Base-by-base conservation (phyloP, 2,113 vertebrate species). In the Montifringilla adamsi region DNA sequence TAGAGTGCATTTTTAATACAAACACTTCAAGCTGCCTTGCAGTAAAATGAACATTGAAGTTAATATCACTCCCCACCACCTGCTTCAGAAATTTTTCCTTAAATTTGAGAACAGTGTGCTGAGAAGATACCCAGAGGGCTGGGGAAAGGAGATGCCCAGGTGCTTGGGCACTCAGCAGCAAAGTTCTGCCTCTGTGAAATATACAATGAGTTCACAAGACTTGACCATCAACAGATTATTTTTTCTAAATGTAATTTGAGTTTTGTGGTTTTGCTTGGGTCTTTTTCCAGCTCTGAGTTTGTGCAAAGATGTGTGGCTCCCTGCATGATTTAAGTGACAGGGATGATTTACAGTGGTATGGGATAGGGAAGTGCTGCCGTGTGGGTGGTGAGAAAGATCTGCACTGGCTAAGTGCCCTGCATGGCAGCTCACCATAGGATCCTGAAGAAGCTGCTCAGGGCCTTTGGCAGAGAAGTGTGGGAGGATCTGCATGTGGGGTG, bases 341-440 rank as follows among this genome's bases (percentile, higher is more conserved):
- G 20, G 15, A 13, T 49, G n/a, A 53, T n/a, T 60, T 77, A 44
- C 30, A 11, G 0, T 33, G 16, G 12, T 10, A 21, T 0, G 0
- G 81, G 37, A 31, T 11, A n/a, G n/a, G n/a, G 47, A 84, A 81
- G 37, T 20, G 56, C 6, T 58, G 43, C 11, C 9, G 0, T 13
- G 30, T 55, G 16, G 15, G 13, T 2, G 5, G 12, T 1, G 5
- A 75, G 56, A 43, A 5, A 17, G 59, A 17, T 23, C 23, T 39
- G 28, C 0, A 1, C 24, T 53, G 21, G 21, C 23, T 15, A 33
- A 66, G 10, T n/a, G 15, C 15, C 28, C 31, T 4, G 2, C 27
- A 8, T 27, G 21, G 44, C 33, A 60, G 21, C 15, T 74, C 9
- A 41, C 14, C 3, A 1, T 4, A 9, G 50, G 6, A 20, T 62